Evolutionary conservation across 2,888 invertebrate genomes (phyloP), one percentile per base, ranked within the genome.

Genomic region (Brenthis hecate): DNA sequence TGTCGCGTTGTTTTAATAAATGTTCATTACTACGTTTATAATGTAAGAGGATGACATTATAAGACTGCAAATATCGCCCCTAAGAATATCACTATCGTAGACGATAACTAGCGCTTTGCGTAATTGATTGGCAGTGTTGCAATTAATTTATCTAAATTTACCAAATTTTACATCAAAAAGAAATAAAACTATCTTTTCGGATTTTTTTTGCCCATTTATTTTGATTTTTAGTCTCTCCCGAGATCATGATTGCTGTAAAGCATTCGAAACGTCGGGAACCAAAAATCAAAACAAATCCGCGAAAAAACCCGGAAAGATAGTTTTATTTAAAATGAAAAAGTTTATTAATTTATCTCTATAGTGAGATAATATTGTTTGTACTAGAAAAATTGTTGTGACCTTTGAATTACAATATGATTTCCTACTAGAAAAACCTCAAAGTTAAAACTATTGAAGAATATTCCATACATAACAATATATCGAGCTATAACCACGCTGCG

Each of bases 71-170:
- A 43, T 11, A 43, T 43, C 11, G 1, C 36, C 36, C 36, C 6
- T 43, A 43, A 11, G 11, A 11, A 43, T 43, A 43, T 43, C 8
- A 43, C 36, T 36, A 36, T 43, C 36, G 11, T 11, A 43, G 36
- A 43, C 36, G 36, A 43, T 43, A 11, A 11, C 36, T 43, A 43
- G 36, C 36, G 36, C 11, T 11, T 43, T 43, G 36, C 36, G 62
- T 53, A 62, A 28, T 43, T 62, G 36, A 62, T 62, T 62, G 62
- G 62, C 62, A 62, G 62, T 62, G 62, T 53, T 62, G 62, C 53
- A 51, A 62, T 62, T 53, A 62, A 36, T 13, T 61, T 53, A 60
- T n/a, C n/a, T 50, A 51, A 32, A 28, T 51, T 60, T 60, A 28
- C 28, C 62, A 13, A 53, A 43, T 62, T 23, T 14, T 19, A 16